Conservation (phyloP, 1,140 invertebrate species). For the Aphelenchoides besseyi region DNA sequence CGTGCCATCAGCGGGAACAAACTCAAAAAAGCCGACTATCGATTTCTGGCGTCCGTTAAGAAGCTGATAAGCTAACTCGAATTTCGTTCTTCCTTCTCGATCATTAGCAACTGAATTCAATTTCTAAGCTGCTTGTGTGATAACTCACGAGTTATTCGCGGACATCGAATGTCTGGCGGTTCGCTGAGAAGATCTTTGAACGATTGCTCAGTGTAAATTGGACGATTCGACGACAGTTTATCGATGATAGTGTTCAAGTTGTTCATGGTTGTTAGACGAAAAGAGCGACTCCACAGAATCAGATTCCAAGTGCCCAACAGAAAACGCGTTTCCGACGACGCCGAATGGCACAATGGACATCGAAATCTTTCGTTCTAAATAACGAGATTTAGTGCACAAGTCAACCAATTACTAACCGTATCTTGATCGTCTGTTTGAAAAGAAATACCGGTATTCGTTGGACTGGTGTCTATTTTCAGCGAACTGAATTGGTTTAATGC, state of each 20-base stretch:
- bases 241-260: conserved; percentile 25
- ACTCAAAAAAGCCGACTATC: conserved; percentile 18
- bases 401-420: not conserved
- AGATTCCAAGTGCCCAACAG: conserved; percentile 27
- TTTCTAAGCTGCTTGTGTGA: not conserved
- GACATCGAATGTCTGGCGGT: conserved; percentile 25
- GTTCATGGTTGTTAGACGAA: conserved; percentile 18
- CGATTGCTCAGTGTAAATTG: conserved; percentile 18
- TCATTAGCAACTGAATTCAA: not conserved
- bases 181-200: conserved; percentile 21
- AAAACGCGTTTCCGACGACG: not conserved
- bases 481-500: not conserved
- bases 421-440: conserved; percentile 5
- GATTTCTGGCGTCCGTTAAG: conserved; percentile 27
- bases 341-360: conserved; percentile 13
- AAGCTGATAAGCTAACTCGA: conserved; percentile 27
- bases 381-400: not conserved
- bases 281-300: conserved; percentile 22
- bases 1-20: not conserved
- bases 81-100: conserved; percentile 16
- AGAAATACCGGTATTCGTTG: conserved; percentile 3
- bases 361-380: not conserved
- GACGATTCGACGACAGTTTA: not conserved
- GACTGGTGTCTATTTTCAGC: not conserved
- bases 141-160: conserved; percentile 14